Percentiles rank a stretch among this genome's conserved stretches.
These are phyloP conservation scores for Dione juno DNA, from an alignment of 2,888 invertebrate genomes.

Conservation along the genomic window DNA sequence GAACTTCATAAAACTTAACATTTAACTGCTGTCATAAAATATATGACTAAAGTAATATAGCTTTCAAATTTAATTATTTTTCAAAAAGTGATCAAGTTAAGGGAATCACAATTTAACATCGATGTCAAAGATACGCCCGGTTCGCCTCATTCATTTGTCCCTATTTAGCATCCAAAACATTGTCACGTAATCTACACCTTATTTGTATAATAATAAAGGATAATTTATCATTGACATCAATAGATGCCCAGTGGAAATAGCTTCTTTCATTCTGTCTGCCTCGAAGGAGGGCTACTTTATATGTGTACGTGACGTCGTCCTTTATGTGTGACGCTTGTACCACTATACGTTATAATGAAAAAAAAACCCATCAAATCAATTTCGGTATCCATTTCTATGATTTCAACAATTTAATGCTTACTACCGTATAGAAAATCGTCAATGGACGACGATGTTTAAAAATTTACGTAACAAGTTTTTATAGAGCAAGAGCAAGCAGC, in stretches of 20 bases:
- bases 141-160: conserved; percentile 41
- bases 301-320: conserved; percentile 51
- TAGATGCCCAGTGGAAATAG: conserved; percentile 57
- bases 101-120: conserved; percentile 39
- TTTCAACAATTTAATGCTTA: too few relatives aligned
- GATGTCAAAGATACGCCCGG: conserved; percentile 43
- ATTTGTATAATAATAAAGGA: conserved; percentile 43
- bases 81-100: conserved; percentile 35
- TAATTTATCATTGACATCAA: conserved; percentile 50
- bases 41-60: background rate
- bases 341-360: conserved; percentile 15
- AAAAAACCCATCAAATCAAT: conserved; percentile 17
- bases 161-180: conserved; percentile 32
- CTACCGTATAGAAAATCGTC: conserved; percentile 34
- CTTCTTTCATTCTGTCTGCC: conserved; percentile 53
- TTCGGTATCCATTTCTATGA: conserved; percentile 35
- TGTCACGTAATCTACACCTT: conserved; percentile 40
- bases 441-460: conserved; percentile 49
- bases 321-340: conserved; percentile 48
- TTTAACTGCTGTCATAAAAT: conserved; percentile 5
- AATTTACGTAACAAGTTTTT: conserved; percentile 29
- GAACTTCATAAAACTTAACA: conserved; percentile 1
- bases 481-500: conserved; percentile 57
- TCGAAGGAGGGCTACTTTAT: conserved; percentile 48
- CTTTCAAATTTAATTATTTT: conserved; percentile 35